phyloP scores from a whole-genome alignment of 2,797 vertebrate genomes.

The Liasis olivaceus region DNA sequence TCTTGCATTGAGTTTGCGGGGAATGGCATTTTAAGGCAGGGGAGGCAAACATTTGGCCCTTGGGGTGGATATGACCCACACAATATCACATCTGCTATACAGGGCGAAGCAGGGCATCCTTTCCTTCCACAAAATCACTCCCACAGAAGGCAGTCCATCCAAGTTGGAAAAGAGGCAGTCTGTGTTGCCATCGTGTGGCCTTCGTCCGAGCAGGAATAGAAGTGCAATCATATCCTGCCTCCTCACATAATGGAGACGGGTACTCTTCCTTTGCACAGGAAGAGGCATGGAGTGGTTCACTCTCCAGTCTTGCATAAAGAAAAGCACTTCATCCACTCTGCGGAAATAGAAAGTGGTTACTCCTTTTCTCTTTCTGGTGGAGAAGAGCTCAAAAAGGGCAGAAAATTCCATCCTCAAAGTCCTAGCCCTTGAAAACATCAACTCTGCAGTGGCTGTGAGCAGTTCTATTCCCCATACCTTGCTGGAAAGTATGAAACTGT shows the following conservation, averaged over 20 bases:
- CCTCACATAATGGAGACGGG: neutral
- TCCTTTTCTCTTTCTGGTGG: neutral
- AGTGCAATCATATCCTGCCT: neutral
- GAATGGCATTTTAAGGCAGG: neutral
- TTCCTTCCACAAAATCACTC: neutral
- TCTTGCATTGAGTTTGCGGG: neutral
- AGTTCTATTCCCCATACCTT: neutral
- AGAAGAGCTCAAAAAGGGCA: neutral
- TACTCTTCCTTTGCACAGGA: neutral
- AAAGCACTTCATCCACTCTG: neutral
- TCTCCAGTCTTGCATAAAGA: neutral
- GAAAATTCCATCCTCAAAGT: neutral
- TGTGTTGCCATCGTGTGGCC: neutral
- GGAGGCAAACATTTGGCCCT: too few species aligned
- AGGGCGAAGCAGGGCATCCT: neutral
- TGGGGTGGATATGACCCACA: neutral
- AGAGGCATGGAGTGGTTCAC: neutral
- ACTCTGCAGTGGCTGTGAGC: neutral
- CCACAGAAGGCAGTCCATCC: neutral
- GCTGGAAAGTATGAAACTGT: neutral
- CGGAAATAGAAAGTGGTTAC: neutral
- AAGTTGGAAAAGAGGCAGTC: neutral
- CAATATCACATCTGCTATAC: neutral
- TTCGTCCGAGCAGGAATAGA: neutral
- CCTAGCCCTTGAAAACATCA: neutral